Evolutionary conservation across 1,140 invertebrate species (phyloP).

Genomic region (Papilio xuthus): DNA sequence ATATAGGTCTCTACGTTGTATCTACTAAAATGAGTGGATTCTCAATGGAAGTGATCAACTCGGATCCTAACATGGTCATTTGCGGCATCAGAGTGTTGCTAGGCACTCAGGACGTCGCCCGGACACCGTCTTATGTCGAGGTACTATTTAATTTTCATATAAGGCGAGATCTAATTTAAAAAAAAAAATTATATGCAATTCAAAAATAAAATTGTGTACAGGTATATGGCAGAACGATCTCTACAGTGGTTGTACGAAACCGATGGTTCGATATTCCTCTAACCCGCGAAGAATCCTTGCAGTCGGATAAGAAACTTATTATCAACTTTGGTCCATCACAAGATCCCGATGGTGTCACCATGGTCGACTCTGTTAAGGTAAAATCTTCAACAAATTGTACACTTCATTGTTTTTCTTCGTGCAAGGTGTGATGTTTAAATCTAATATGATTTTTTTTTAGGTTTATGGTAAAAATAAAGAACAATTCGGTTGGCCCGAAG

Average conservation of each 20-base stretch:
- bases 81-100: slow-evolving; percentile 92
- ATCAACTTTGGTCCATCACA: slow-evolving; percentile 95
- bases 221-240: slow-evolving; percentile 92
- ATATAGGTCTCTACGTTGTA: slow-evolving; percentile 91
- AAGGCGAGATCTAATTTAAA: not conserved
- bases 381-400: slow-evolving; percentile 32
- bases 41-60: slow-evolving; percentile 93
- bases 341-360: slow-evolving; percentile 93
- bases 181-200: slow-evolving; percentile 15
- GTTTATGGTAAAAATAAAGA: slow-evolving; percentile 97
- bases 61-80: slow-evolving; percentile 93
- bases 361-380: slow-evolving; percentile 96
- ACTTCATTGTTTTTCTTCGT: slow-evolving; percentile 17
- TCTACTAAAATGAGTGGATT: slow-evolving; percentile 95
- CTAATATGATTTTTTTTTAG: slow-evolving; percentile 44
- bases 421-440: not conserved
- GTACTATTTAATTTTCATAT: slow-evolving; percentile 61
- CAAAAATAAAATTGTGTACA: slow-evolving; percentile 55
- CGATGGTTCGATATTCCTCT: slow-evolving; percentile 98
- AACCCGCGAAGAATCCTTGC: slow-evolving; percentile 95
- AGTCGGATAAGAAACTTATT: slow-evolving; percentile 95
- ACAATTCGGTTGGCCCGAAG: slow-evolving; percentile 98
- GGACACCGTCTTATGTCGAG: slow-evolving; percentile 92
- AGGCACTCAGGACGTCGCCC: slow-evolving; percentile 92
- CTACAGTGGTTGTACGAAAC: slow-evolving; percentile 88